phyloP scores from a whole-genome alignment of 2,797 vertebrate genomes.

The Gallinago solitaria region DNA sequence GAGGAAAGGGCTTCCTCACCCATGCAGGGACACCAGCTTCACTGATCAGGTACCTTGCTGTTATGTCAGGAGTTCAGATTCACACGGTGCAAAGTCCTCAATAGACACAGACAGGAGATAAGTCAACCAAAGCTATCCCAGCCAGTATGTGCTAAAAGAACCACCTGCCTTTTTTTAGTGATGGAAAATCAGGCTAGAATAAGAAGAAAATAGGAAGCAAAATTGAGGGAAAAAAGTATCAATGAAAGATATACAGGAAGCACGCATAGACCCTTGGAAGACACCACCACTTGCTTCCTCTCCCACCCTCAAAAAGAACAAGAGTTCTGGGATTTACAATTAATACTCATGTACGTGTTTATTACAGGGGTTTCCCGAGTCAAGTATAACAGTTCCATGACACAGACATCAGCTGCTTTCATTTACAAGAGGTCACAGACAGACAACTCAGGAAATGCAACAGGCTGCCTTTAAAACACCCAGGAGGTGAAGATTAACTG shows the following conservation, averaged over 20 bases:
- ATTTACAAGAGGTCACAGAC: constrained; percentile 26
- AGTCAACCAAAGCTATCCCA: neutral
- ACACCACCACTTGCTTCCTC: neutral
- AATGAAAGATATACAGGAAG: neutral
- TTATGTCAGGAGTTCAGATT: neutral
- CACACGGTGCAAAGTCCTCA: neutral
- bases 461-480: constrained; percentile 42
- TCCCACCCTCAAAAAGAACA: neutral
- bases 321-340: neutral
- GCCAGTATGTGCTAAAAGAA: neutral
- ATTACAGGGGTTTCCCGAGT: neutral
- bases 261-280: neutral
- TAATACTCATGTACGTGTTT: neutral
- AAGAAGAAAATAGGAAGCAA: neutral
- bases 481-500: constrained; percentile 30
- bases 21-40: accelerated
- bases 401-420: constrained; percentile 4
- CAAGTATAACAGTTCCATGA: neutral
- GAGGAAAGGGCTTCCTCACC: accelerated
- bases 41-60: accelerated
- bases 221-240: neutral
- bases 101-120: neutral
- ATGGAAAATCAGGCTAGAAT: neutral
- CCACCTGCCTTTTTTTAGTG: neutral
- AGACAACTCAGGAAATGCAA: constrained; percentile 27